A percentile compares a stretch with the other conserved stretches of the same genome.
phyloP scores from a whole-genome alignment of 1,140 invertebrate genomes.

The Hirudo medicinalis region DNA sequence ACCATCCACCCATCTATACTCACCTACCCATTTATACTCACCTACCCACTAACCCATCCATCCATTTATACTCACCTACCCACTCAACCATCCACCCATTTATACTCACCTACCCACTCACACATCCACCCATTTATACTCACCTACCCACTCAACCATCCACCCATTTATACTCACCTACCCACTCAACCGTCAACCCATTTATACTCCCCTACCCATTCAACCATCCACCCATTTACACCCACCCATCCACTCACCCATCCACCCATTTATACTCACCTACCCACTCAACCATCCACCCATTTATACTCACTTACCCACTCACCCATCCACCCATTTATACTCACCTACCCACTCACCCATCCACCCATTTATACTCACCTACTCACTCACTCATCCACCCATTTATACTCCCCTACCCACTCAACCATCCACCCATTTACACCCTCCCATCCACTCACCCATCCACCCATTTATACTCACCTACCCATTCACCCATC shows the following conservation, averaged over 20 bases:
- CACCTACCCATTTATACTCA: no score
- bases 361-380: not conserved
- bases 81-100: conserved; percentile 14
- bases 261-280: conserved; percentile 4
- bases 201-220: conserved; percentile 12
- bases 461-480: not conserved
- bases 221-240: not conserved
- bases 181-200: conserved; percentile 14
- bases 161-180: not conserved
- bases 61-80: no score
- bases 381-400: no score
- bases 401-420: conserved; percentile 15
- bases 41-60: no score
- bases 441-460: not conserved
- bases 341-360: not conserved
- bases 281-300: conserved; percentile 4
- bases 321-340: conserved; percentile 5
- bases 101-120: conserved; percentile 17
- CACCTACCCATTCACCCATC: conserved; percentile 14
- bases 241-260: not conserved
- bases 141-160: not conserved
- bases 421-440: not conserved
- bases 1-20: not conserved
- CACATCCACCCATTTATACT: not conserved
- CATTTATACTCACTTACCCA: conserved; percentile 17